A percentile compares a stretch with the other conserved stretches of the same genome.
Evolutionary conservation across 2,113 vertebrate species (phyloP).

Genomic region (Ciconia boyciana): DNA sequence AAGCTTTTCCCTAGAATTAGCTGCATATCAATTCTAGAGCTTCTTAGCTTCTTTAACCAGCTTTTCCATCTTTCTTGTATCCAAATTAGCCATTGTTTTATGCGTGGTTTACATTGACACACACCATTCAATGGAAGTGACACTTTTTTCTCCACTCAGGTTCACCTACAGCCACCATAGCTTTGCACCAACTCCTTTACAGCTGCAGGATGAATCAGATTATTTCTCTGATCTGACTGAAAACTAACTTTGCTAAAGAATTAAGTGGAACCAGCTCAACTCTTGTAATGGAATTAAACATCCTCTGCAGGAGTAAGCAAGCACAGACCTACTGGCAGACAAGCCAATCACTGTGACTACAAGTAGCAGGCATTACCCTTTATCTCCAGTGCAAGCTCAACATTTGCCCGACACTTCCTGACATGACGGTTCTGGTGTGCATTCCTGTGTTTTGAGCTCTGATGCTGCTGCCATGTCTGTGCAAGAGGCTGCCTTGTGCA

Average conservation of each 20-base stretch:
- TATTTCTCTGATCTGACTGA: neutral
- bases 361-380: neutral
- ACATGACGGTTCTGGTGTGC: neutral
- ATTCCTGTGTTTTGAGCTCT: neutral
- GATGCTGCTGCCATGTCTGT: neutral
- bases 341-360: neutral
- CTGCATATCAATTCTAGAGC: neutral
- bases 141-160: neutral
- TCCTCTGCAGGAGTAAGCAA: neutral
- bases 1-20: neutral
- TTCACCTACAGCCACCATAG: rapidly evolving
- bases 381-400: neutral
- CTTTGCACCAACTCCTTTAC: neutral
- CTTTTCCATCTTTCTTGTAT: neutral
- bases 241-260: neutral
- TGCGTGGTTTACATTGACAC: rapidly evolving
- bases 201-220: neutral
- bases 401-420: neutral
- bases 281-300: neutral
- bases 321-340: neutral
- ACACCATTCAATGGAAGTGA: neutral
- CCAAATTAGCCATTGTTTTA: neutral
- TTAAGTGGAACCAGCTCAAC: neutral
- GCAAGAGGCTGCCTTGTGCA: rapidly evolving
- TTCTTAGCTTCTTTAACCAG: neutral